Conservation (phyloP, 2,797 vertebrate genomes). For the Phalloptychus januarius region DNA sequence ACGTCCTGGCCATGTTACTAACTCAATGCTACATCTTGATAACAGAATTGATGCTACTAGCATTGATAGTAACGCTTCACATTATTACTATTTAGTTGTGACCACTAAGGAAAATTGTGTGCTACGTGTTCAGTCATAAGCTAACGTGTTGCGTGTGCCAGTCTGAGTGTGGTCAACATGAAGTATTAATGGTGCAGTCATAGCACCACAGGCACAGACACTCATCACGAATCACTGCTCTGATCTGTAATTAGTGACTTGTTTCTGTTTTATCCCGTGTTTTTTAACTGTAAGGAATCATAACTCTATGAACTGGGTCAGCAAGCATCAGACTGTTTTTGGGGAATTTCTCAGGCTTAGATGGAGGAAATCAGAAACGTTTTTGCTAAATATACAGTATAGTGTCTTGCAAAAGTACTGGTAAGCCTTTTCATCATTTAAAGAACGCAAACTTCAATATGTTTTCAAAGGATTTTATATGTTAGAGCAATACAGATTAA, state of each 20-base stretch:
- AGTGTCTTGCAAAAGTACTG: neutral
- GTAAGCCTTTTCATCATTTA: neutral
- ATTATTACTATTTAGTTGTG: neutral
- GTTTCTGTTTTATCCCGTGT: neutral
- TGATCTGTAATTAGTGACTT: slow-evolving; percentile 10
- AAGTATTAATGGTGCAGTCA: slow-evolving; percentile 44
- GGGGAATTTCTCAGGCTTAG: slow-evolving; percentile 34
- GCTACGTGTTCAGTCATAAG: slow-evolving; percentile 17
- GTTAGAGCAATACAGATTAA: neutral
- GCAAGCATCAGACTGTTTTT: slow-evolving; percentile 30
- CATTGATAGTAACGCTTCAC: too few species aligned
- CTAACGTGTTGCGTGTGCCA: slow-evolving; percentile 41
- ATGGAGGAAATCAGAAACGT: slow-evolving; percentile 32
- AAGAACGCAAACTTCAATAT: neutral
- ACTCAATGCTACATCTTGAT: too few species aligned
- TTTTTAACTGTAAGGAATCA: slow-evolving; percentile 11
- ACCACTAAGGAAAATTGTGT: neutral
- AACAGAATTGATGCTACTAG: too few species aligned
- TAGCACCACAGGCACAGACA: slow-evolving; percentile 36
- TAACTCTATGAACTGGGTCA: slow-evolving; percentile 19
- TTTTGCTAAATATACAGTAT: neutral
- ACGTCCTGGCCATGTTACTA: too few species aligned
- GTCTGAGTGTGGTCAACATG: slow-evolving; percentile 37
- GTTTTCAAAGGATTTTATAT: neutral
- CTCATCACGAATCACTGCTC: slow-evolving; percentile 44